Evolutionary conservation across 2,797 vertebrate species (phyloP).

Genomic region (Micromesistius poutassou): DNA sequence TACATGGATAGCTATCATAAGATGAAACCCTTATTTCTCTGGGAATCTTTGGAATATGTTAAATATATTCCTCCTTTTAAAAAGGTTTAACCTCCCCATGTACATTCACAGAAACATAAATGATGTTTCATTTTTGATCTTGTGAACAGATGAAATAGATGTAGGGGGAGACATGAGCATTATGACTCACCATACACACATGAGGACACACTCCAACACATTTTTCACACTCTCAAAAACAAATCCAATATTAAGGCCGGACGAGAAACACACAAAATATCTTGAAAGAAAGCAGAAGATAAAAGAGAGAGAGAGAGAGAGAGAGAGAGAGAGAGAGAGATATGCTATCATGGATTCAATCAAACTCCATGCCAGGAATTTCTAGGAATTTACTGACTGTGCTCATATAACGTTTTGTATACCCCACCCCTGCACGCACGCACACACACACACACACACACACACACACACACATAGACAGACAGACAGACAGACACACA

Average conservation of each 20-base stretch:
- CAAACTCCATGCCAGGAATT: neutral
- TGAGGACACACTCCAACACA: slow-evolving; percentile 21
- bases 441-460: neutral
- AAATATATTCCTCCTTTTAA: no score
- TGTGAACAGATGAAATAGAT: slow-evolving; percentile 38
- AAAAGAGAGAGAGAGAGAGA: neutral
- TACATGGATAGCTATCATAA: neutral
- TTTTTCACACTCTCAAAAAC: slow-evolving; percentile 32
- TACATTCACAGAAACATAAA: neutral
- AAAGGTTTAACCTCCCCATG: neutral
- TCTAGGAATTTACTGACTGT: slow-evolving; percentile 2
- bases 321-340: neutral
- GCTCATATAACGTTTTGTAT: neutral
- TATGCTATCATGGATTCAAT: neutral
- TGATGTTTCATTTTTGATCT: neutral
- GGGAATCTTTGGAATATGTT: neutral
- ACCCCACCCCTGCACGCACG: neutral
- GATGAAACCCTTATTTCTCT: neutral
- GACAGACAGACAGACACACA: no score
- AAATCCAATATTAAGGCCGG: slow-evolving; percentile 38
- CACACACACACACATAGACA: neutral
- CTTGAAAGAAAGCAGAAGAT: slow-evolving; percentile 19
- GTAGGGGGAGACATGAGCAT: slow-evolving; percentile 29
- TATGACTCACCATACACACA: slow-evolving; percentile 9
- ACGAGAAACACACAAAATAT: slow-evolving; percentile 10